A percentile compares a stretch with the other conserved stretches of the same genome.
Conservation (phyloP, 2,888 invertebrate genomes). For the Hirudinaria manillensis region DNA sequence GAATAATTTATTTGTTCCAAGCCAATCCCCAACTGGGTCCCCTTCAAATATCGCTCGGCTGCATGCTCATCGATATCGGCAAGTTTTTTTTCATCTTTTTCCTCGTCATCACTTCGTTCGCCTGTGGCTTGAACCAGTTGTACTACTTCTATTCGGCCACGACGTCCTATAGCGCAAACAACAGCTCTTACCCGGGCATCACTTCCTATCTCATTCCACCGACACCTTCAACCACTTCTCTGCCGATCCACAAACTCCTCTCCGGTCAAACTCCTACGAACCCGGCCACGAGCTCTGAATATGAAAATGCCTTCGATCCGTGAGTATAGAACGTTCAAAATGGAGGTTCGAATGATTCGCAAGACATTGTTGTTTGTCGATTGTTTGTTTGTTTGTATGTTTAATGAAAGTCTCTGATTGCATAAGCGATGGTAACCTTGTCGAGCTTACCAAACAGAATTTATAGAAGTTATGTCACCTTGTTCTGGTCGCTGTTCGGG, state of each 20-base stretch:
- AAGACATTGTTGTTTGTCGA: not conserved
- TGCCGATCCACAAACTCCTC: not conserved
- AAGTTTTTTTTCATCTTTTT: constrained; percentile 59
- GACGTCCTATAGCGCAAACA: not conserved
- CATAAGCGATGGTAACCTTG: not conserved
- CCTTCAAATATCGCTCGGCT: constrained; percentile 58
- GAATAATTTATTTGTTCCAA: constrained; percentile 60
- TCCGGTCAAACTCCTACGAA: not conserved
- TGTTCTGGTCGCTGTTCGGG: constrained; percentile 56
- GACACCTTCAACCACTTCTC: constrained; percentile 15
- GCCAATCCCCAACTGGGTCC: constrained; percentile 60
- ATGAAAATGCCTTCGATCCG: constrained; percentile 42
- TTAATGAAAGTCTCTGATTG: not conserved
- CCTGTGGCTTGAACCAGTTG: constrained; percentile 68
- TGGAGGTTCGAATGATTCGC: too few relatives aligned
- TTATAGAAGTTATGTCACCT: constrained; percentile 53
- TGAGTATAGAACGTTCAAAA: constrained; percentile 35
- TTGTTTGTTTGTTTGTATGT: not conserved
- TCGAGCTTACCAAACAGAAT: constrained; percentile 45
- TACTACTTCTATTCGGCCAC: constrained; percentile 55
- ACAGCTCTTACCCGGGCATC: not conserved
- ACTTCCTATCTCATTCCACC: constrained; percentile 1
- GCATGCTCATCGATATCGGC: constrained; percentile 60
- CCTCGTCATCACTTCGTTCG: constrained; percentile 57
- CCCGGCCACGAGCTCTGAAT: constrained; percentile 31